Percentiles rank a stretch among this genome's conserved stretches.
Evolutionary conservation across 2,888 invertebrate genomes (phyloP).

Genomic region (Aphrophora alni): DNA sequence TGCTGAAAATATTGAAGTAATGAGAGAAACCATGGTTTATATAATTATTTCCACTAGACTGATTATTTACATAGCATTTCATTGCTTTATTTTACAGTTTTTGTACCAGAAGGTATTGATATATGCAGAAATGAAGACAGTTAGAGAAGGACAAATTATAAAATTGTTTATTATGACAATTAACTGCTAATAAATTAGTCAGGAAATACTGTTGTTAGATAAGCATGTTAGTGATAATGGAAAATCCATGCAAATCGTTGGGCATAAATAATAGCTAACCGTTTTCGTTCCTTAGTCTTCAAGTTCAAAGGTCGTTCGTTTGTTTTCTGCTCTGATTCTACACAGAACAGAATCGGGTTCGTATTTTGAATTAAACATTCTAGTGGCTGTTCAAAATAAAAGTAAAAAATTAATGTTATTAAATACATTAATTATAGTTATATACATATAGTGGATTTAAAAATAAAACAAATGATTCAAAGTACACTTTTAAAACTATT

Average conservation of each 20-base stretch:
- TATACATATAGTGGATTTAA: too few species aligned
- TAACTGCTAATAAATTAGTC: background rate
- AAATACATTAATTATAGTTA: too few species aligned
- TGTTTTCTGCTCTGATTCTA: conserved; percentile 6
- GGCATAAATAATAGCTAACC: background rate
- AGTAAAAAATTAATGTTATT: too few species aligned
- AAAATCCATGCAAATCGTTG: background rate
- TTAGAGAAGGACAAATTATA: background rate
- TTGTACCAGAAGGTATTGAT: too few species aligned
- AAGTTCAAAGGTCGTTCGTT: background rate
- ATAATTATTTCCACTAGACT: too few species aligned
- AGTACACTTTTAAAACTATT: too few species aligned
- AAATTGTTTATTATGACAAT: background rate
- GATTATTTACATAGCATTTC: too few species aligned
- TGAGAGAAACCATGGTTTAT: too few species aligned
- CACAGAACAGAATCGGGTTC: conserved; percentile 6
- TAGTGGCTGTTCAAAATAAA: background rate
- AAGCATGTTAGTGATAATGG: background rate
- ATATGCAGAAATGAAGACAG: background rate
- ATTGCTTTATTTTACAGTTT: too few species aligned
- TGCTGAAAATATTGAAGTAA: too few species aligned
- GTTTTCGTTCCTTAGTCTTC: conserved; percentile 2
- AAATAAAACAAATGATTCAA: too few species aligned
- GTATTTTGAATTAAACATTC: conserved; percentile 2
- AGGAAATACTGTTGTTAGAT: background rate